These are phyloP conservation scores for Platichthys stellatus DNA, from an alignment of 2,113 vertebrate species.

Conservation along the genomic window DNA sequence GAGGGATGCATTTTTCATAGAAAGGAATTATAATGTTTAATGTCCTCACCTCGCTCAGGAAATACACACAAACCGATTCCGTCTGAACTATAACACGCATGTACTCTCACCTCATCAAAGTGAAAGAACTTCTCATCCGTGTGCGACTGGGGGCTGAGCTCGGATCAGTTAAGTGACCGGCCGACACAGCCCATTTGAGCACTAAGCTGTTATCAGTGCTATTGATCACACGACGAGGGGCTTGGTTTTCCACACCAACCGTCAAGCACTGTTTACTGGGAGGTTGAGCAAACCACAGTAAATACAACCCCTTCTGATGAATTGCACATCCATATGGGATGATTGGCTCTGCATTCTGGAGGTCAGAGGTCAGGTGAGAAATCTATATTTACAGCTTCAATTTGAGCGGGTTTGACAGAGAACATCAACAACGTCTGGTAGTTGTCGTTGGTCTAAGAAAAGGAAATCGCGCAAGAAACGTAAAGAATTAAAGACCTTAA, in stretches of 20 bases:
- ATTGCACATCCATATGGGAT: not conserved
- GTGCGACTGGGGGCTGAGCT: not conserved
- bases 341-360: slow-evolving; percentile 30
- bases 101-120: slow-evolving; percentile 9
- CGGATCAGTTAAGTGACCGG: not conserved
- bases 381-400: slow-evolving; percentile 32
- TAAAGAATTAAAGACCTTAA: too few species aligned
- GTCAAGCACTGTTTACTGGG: not conserved
- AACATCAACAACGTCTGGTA: slow-evolving; percentile 5
- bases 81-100: not conserved
- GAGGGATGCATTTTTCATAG: not conserved
- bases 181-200: slow-evolving; percentile 21
- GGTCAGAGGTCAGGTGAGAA: slow-evolving; percentile 34
- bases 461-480: too few species aligned
- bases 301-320: slow-evolving; percentile 12
- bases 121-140: not conserved
- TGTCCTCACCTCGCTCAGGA: not conserved
- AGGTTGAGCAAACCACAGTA: not conserved
- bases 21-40: slow-evolving; percentile 8
- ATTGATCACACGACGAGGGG: not conserved
- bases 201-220: slow-evolving; percentile 21
- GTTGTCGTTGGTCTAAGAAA: too few species aligned
- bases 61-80: not conserved
- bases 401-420: slow-evolving; percentile 13
- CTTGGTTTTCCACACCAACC: not conserved